phyloP scores from a whole-genome alignment of 2,113 vertebrate genomes.

The Colinus virginianus region DNA sequence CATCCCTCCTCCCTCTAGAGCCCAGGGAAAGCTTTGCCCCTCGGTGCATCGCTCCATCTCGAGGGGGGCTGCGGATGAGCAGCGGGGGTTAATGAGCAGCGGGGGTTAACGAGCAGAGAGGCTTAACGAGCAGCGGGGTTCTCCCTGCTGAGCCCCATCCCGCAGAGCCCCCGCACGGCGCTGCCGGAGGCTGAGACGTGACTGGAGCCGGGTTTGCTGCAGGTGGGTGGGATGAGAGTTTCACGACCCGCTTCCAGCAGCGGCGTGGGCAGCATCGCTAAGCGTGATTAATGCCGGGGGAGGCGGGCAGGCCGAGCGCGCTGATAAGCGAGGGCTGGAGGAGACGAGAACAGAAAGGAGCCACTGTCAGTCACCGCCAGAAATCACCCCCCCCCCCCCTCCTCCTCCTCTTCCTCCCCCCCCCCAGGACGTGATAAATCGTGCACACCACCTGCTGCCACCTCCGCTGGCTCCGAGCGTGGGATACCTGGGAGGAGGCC shows the following conservation, averaged over 20 bases:
- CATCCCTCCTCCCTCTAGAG: neutral
- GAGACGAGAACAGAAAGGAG: neutral
- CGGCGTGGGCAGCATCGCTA: conserved; percentile 38
- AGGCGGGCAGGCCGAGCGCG: neutral
- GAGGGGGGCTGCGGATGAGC: neutral
- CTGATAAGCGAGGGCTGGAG: conserved; percentile 3
- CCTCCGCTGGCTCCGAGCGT: neutral
- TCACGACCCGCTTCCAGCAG: conserved; percentile 38
- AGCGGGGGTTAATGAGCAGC: accelerated
- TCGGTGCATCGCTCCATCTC: neutral
- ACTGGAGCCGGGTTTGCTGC: neutral
- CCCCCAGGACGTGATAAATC: neutral
- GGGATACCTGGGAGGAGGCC: neutral
- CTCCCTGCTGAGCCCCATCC: neutral
- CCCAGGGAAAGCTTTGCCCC: neutral
- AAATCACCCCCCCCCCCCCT: neutral
- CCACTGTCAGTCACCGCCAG: neutral
- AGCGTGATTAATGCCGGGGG: conserved; percentile 25
- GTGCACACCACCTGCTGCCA: conserved; percentile 17
- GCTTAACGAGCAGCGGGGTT: neutral
- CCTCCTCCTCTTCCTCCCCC: too few species aligned
- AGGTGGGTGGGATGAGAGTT: conserved; percentile 25
- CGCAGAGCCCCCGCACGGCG: neutral
- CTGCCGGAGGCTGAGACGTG: conserved; percentile 18
- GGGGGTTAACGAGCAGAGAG: accelerated